Conservation (phyloP, 2,888 invertebrate genomes). For the Microctonus aethiopoides region DNA sequence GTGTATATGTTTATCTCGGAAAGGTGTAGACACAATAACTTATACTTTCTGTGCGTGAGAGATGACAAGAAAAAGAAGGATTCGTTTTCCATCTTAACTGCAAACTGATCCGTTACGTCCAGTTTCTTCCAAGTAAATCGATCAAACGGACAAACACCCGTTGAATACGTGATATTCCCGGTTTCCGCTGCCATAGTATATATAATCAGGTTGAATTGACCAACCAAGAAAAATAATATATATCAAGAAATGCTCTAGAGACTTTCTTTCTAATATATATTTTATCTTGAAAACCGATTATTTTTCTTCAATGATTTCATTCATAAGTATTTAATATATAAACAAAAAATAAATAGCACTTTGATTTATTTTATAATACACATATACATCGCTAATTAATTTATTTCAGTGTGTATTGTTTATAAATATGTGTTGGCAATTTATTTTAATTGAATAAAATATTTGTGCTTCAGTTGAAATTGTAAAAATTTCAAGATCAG, state of each 20-base stretch:
- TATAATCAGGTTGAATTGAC: conserved; percentile 27
- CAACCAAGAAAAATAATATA: neutral
- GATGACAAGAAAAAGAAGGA: conserved; percentile 43
- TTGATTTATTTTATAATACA: neutral
- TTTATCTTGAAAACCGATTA: neutral
- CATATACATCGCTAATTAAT: no score
- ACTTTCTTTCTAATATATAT: conserved; percentile 14
- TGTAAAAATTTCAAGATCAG: conserved; percentile 1
- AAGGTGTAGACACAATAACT: conserved; percentile 49
- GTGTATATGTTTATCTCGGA: neutral
- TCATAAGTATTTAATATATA: neutral
- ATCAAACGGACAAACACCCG: conserved; percentile 43
- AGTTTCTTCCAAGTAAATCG: conserved; percentile 51
- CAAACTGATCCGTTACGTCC: conserved; percentile 49
- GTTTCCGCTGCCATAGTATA: conserved; percentile 28
- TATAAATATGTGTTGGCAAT: no score
- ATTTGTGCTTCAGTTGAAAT: neutral
- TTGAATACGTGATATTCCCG: conserved; percentile 43
- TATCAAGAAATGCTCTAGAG: conserved; percentile 1
- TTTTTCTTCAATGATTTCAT: neutral
- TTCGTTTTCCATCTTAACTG: conserved; percentile 52
- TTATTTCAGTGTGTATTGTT: no score
- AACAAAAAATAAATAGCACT: neutral
- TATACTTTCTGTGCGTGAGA: conserved; percentile 53
- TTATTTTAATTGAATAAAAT: neutral